Conservation (phyloP, 2,113 vertebrate species). For the Sphyrna mokarran region DNA sequence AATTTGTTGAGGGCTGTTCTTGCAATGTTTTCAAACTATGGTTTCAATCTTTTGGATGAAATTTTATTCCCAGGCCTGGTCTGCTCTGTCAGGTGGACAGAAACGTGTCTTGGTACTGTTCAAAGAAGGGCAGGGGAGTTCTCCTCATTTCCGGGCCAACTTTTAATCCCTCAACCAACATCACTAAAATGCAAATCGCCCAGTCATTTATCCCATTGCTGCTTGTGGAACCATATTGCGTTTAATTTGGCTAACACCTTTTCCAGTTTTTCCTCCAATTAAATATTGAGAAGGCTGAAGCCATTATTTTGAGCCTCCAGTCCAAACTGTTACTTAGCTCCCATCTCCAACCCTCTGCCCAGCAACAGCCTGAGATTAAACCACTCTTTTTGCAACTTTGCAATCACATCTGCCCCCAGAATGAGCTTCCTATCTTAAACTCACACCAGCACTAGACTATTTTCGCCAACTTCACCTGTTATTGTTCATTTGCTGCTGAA, state of each 20-base stretch:
- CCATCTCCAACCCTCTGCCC: no score
- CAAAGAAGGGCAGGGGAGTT: not conserved
- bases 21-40: not conserved
- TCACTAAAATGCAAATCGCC: not conserved
- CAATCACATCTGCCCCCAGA: no score
- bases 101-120: not conserved
- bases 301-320: not conserved
- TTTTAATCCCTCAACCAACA: not conserved
- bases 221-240: not conserved
- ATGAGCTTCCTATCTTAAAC: no score
- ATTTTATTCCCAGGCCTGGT: not conserved
- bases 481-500: not conserved
- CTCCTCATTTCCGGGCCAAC: not conserved
- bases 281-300: not conserved
- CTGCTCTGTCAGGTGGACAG: not conserved
- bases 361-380: no score
- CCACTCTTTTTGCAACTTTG: no score
- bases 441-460: no score
- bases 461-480: not conserved
- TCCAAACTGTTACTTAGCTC: not conserved
- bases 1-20: not conserved
- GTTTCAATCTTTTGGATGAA: not conserved
- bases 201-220: not conserved
- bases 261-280: not conserved
- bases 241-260: not conserved